Base-by-base conservation (phyloP, 2,113 vertebrate species). In the Anolis sagrei region DNA sequence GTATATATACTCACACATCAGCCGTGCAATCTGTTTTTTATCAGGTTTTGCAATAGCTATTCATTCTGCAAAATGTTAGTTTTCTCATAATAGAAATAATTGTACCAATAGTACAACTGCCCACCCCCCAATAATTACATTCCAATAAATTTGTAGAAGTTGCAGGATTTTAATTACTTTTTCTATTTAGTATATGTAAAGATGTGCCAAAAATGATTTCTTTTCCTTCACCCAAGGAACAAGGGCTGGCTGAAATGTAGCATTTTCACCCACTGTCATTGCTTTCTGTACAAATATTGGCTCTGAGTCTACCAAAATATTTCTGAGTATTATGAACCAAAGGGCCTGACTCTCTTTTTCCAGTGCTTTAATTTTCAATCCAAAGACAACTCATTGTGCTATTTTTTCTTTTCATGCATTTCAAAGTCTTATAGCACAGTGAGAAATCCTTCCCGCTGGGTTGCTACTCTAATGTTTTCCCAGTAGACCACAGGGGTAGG, bases 11-110 rank as follows among this genome's bases (percentile, higher is more conserved):
- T 96, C 92, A 88, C 74, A 76, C 89, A 93, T 90, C 92, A 93
- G 93, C 93, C 91, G 93, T 89, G 89, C 95, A 96, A 95, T 96
- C 93, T 96, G 96, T 95, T 96, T 93, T 94, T 90, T 91, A 83
- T 96, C 95, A 96, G 87, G 83, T 93, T 95, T 87, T 93, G 95
- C 95, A 92, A 87, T 90, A 95, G 91, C 58, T 29, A 92, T 75
- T 61, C 1, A n/a, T 91, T 82, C 85, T 85, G 91, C 90, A 95
- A 95, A 96, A 93, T 94, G 95, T 95, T 96, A 94, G 90, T 94
- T 95, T 94, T 95, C 10, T 77, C 87, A 86, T 90, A 91, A 93
- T 87, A 95, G 94, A 96, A 96, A 96, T 95, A 95, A 86, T 88
- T 91, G 1, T 81, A 23, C 93, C 91, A 93, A 95, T 95, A 96